phyloP scores from a whole-genome alignment of 1,140 invertebrate genomes.

The Lineus longissimus region DNA sequence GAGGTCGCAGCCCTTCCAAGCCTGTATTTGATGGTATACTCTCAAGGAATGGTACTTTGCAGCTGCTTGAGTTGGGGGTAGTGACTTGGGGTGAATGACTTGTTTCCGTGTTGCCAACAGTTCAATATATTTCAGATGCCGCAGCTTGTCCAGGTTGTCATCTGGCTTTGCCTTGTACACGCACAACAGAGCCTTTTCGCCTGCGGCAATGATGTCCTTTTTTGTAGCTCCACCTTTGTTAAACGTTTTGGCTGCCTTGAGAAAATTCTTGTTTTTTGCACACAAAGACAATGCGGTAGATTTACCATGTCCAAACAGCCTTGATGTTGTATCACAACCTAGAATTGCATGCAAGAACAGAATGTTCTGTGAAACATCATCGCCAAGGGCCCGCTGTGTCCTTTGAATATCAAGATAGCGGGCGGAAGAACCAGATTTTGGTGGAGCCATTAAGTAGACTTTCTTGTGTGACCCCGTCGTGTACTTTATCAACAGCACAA shows the following conservation, averaged over 20 bases:
- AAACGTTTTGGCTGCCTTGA: slow-evolving; percentile 6
- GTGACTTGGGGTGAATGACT: background rate
- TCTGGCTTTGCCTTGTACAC: slow-evolving; percentile 12
- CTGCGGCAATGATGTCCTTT: slow-evolving; percentile 6
- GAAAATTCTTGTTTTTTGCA: background rate
- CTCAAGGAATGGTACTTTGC: background rate
- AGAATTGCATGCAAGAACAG: slow-evolving; percentile 14
- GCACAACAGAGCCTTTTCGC: slow-evolving; percentile 13
- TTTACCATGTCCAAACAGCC: slow-evolving; percentile 20
- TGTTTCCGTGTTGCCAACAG: background rate
- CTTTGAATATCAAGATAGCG: background rate
- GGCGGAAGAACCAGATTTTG: background rate
- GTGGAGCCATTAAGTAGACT: background rate
- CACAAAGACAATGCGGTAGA: slow-evolving; percentile 3
- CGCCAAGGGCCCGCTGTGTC: background rate
- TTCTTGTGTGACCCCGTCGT: background rate
- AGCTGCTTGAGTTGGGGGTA: background rate
- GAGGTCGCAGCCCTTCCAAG: background rate
- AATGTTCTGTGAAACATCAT: background rate
- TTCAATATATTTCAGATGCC: background rate
- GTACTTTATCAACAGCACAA: slow-evolving; percentile 16
- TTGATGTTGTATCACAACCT: slow-evolving; percentile 23
- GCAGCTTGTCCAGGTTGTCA: background rate
- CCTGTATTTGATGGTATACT: background rate
- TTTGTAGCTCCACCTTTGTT: background rate